Evolutionary conservation across 2,888 invertebrate genomes (phyloP).

Genomic region (Folsomia manolachei): DNA sequence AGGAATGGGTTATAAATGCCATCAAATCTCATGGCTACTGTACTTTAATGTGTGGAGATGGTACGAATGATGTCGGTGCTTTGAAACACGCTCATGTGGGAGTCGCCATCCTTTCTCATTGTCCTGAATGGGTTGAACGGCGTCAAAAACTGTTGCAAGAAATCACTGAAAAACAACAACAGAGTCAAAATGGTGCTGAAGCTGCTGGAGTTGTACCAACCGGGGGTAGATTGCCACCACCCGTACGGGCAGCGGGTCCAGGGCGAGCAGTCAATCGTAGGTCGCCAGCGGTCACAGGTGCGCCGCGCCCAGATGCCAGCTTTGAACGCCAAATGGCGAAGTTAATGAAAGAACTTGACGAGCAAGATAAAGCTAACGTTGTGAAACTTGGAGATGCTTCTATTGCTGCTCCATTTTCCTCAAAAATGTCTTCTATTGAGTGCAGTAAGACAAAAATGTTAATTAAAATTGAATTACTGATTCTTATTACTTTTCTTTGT

Average conservation of each 20-base stretch:
- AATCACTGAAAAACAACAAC: conserved; percentile 31
- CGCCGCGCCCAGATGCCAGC: conserved; percentile 11
- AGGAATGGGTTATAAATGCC: conserved; percentile 88
- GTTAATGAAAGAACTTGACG: conserved; percentile 80
- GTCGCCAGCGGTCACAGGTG: conserved; percentile 9
- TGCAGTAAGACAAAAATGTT: conserved; percentile 69
- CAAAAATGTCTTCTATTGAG: conserved; percentile 89
- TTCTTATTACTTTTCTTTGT: conserved; percentile 18
- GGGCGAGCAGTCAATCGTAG: neutral
- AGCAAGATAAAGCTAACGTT: conserved; percentile 78
- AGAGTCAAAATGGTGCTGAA: conserved; percentile 8
- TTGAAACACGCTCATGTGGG: conserved; percentile 96
- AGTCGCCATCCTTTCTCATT: conserved; percentile 48
- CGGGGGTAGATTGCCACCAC: conserved; percentile 8
- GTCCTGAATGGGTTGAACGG: conserved; percentile 50
- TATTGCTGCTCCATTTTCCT: conserved; percentile 98
- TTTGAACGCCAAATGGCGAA: conserved; percentile 61
- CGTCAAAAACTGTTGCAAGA: conserved; percentile 46
- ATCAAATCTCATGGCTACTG: conserved; percentile 81
- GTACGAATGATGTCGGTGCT: conserved; percentile 99
- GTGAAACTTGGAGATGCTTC: conserved; percentile 97
- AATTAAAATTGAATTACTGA: neutral
- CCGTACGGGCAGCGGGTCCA: conserved; percentile 6
- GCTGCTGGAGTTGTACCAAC: neutral
- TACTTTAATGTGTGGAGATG: conserved; percentile 99